Conservation (phyloP, 2,113 vertebrate genomes). For the Edolisoma coerulescens region DNA sequence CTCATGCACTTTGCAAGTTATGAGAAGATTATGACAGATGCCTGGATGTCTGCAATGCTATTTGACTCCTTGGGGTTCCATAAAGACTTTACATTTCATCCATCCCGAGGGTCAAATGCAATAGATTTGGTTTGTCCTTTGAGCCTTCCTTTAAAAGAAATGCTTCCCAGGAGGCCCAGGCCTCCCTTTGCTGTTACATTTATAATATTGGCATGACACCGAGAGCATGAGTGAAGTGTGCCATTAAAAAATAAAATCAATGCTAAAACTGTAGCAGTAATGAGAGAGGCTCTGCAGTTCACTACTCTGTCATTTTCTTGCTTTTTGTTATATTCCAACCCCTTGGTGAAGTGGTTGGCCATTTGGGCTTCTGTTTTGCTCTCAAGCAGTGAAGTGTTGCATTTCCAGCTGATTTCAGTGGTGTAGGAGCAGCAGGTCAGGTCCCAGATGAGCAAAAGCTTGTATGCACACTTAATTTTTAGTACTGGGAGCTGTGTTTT, state of each 20-base stretch:
- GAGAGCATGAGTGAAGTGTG: constrained; percentile 5
- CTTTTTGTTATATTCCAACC: neutral
- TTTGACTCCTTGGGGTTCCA: neutral
- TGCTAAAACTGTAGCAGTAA: constrained; percentile 1
- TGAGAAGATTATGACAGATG: neutral
- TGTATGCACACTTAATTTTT: neutral
- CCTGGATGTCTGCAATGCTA: neutral
- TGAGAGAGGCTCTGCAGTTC: neutral
- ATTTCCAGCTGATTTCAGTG: neutral
- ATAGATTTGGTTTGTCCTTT: neutral
- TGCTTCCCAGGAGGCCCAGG: neutral
- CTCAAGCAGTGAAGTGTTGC: neutral
- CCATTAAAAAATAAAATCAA: constrained; percentile 39
- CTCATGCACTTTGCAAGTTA: neutral
- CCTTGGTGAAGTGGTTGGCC: neutral
- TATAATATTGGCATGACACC: neutral
- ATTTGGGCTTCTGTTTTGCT: neutral
- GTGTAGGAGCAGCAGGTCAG: neutral
- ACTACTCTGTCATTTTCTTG: neutral
- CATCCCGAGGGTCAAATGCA: neutral
- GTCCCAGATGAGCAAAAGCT: neutral
- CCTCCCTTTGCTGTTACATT: neutral
- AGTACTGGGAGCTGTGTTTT: neutral
- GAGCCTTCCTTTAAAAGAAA: neutral
- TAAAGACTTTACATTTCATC: neutral